Conservation (phyloP, 2,888 invertebrate genomes). For the Caenorhabditis zanzibari region DNA sequence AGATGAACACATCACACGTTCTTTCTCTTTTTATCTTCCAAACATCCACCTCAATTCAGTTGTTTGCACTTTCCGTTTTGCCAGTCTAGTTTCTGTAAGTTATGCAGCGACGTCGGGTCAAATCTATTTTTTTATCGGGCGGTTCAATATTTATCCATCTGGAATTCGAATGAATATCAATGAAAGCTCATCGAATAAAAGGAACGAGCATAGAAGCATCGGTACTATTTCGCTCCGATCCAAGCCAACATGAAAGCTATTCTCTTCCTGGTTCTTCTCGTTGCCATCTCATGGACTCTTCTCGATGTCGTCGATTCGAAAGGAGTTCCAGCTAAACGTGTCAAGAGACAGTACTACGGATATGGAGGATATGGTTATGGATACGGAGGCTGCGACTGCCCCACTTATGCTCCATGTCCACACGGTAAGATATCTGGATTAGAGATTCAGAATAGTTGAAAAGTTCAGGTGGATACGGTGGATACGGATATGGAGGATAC, state of each 20-base stretch:
- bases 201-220: background rate
- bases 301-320: constrained; percentile 62
- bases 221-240: constrained; percentile 48
- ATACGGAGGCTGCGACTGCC: constrained; percentile 59
- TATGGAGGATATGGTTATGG: constrained; percentile 52
- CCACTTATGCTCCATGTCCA: constrained; percentile 65
- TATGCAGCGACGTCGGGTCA: constrained; percentile 38
- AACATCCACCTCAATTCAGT: constrained; percentile 4
- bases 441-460: background rate
- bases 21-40: background rate
- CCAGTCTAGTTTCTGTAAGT: constrained; percentile 1
- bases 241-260: constrained; percentile 51
- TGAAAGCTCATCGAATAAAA: constrained; percentile 40
- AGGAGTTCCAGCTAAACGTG: constrained; percentile 61
- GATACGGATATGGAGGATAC: constrained; percentile 64
- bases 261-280: constrained; percentile 59
- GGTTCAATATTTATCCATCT: constrained; percentile 32
- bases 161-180: constrained; percentile 42
- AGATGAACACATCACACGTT: constrained; percentile 28
- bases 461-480: constrained; percentile 51
- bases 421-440: constrained; percentile 23
- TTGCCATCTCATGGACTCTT: constrained; percentile 67
- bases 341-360: constrained; percentile 66
- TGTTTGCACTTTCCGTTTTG: constrained; percentile 20
- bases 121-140: constrained; percentile 31